These are phyloP conservation scores for Onthophagus sagittarius DNA, from an alignment of 2,888 invertebrate species.

Conservation along the genomic window DNA sequence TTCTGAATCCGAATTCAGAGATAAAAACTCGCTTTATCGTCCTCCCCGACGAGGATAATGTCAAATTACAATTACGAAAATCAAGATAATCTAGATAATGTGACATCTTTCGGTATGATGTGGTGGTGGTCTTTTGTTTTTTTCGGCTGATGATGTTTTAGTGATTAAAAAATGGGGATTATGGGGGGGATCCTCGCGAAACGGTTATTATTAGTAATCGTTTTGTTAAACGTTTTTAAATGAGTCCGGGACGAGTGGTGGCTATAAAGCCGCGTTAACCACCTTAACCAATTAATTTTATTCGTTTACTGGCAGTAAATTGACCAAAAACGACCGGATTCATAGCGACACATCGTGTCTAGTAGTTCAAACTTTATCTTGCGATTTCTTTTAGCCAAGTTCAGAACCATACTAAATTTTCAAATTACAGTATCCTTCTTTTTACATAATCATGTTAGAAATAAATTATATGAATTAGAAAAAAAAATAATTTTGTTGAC, in stretches of 20 bases:
- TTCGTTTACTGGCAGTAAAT: neutral
- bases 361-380: neutral
- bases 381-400: neutral
- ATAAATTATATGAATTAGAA: no score
- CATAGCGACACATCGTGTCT: neutral
- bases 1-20: neutral
- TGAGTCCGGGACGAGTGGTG: neutral
- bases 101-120: neutral
- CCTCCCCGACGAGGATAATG: neutral
- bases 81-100: neutral
- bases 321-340: neutral
- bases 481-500: no score
- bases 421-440: no score
- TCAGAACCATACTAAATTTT: neutral
- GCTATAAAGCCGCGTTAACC: neutral
- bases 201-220: neutral
- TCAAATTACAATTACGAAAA: neutral
- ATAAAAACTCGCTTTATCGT: neutral
- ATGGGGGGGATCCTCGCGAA: neutral
- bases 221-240: neutral
- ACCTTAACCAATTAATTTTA: neutral
- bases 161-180: neutral
- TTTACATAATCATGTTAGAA: no score
- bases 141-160: neutral
- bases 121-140: neutral